Conservation (phyloP, 1,140 invertebrate species). For the Bicyclus anynana region DNA sequence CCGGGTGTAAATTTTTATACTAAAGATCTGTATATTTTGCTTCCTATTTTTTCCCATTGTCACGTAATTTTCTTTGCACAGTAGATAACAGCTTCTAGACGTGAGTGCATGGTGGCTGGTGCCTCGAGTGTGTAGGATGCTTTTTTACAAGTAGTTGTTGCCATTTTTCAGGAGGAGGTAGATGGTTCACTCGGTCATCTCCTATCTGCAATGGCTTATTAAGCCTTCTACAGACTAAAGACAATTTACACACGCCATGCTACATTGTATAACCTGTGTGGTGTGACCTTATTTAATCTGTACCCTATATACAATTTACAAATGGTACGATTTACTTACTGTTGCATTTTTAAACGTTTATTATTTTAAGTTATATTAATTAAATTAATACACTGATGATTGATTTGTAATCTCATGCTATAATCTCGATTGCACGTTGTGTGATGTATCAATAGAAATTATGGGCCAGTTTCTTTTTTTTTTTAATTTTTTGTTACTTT, state of each 20-base stretch:
- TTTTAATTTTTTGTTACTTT: constrained; percentile 43
- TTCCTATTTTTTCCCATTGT: constrained; percentile 45
- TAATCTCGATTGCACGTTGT: constrained; percentile 50
- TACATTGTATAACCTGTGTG: constrained; percentile 37
- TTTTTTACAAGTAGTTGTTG: constrained; percentile 63
- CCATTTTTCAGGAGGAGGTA: constrained; percentile 75
- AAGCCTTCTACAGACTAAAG: constrained; percentile 49
- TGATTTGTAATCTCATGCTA: constrained; percentile 47
- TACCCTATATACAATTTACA: constrained; percentile 28
- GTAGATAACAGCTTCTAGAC: constrained; percentile 61
- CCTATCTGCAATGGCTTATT: constrained; percentile 79
- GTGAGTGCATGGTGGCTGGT: constrained; percentile 49
- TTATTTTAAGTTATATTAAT: constrained; percentile 40
- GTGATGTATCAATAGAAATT: constrained; percentile 50
- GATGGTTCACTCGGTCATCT: constrained; percentile 77
- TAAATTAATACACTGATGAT: constrained; percentile 27
- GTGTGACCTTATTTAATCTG: constrained; percentile 38
- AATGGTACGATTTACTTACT: constrained; percentile 40
- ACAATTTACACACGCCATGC: constrained; percentile 43
- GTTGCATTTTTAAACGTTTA: constrained; percentile 55
- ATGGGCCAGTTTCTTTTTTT: constrained; percentile 67
- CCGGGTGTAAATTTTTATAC: constrained; percentile 46
- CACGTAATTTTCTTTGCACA: constrained; percentile 60
- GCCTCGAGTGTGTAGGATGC: constrained; percentile 28
- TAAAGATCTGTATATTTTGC: constrained; percentile 74